Evolutionary conservation across 1,140 invertebrate species (phyloP).

Genomic region (Heliothis subflexa): DNA sequence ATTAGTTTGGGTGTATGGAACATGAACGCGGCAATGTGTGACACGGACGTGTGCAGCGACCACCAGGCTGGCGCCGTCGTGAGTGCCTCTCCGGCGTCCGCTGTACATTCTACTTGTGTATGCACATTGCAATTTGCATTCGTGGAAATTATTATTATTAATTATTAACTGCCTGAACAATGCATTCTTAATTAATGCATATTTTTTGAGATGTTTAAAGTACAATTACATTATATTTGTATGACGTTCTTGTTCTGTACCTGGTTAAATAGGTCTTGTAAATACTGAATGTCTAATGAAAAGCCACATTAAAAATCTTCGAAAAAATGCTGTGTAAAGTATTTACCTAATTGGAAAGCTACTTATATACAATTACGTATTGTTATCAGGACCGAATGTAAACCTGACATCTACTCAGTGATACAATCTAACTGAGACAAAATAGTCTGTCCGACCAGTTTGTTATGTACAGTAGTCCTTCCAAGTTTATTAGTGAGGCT

Average conservation of each 20-base stretch:
- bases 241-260: conserved; percentile 4
- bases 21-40: not conserved
- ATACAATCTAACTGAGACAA: not conserved
- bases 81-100: not conserved
- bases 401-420: not conserved
- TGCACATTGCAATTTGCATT: conserved; percentile 11
- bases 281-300: conserved; percentile 21
- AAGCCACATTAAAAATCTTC: not conserved
- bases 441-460: not conserved
- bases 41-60: not conserved
- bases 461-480: not conserved
- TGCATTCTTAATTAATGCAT: not conserved
- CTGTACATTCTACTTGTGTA: conserved; percentile 3
- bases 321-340: not conserved
- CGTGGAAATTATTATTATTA: not conserved
- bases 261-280: not conserved
- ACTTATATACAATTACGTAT: not conserved
- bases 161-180: not conserved
- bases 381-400: conserved; percentile 3
- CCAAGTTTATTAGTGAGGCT: conserved; percentile 7
- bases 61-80: not conserved
- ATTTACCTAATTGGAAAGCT: not conserved
- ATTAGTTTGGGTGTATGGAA: not conserved
- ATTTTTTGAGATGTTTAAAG: not conserved
- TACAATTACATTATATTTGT: conserved; percentile 8